Percentiles rank a stretch among this genome's conserved stretches.
Conservation (phyloP, 1,140 invertebrate species). For the Temnothorax longispinosus region DNA sequence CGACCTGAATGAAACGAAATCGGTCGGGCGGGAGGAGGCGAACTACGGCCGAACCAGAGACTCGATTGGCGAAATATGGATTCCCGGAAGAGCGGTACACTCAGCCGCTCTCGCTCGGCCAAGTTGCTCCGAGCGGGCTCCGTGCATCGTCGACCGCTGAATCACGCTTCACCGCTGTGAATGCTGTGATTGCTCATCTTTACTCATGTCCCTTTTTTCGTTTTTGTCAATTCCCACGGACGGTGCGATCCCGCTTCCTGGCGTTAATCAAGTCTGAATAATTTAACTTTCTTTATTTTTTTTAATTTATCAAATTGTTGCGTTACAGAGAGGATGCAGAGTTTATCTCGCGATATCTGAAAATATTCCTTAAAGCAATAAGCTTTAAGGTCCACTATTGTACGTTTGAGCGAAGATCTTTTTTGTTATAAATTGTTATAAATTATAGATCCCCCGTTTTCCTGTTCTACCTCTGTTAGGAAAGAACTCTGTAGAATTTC, state of each 20-base stretch:
- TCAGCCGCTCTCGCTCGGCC: slow-evolving; percentile 23
- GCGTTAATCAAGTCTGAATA: background rate
- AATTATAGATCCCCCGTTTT: background rate
- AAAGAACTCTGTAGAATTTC: background rate
- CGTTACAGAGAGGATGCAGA: background rate
- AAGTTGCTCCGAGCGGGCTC: slow-evolving; percentile 38
- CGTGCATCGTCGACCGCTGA: slow-evolving; percentile 76
- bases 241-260: background rate
- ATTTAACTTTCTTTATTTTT: background rate
- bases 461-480: background rate
- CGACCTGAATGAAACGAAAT: slow-evolving; percentile 48
- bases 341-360: background rate
- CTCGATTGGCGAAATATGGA: slow-evolving; percentile 71
- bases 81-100: slow-evolving; percentile 69
- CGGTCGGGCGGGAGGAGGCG: slow-evolving; percentile 1
- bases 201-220: slow-evolving; percentile 66
- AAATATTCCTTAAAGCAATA: background rate
- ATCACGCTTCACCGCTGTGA: slow-evolving; percentile 52
- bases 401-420: background rate
- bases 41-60: slow-evolving; percentile 12
- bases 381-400: background rate
- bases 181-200: slow-evolving; percentile 71
- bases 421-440: background rate
- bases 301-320: background rate
- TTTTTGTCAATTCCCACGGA: slow-evolving; percentile 27